These are phyloP conservation scores for Cosmopolites sordidus DNA, from an alignment of 2,888 invertebrate genomes.

Conservation along the genomic window DNA sequence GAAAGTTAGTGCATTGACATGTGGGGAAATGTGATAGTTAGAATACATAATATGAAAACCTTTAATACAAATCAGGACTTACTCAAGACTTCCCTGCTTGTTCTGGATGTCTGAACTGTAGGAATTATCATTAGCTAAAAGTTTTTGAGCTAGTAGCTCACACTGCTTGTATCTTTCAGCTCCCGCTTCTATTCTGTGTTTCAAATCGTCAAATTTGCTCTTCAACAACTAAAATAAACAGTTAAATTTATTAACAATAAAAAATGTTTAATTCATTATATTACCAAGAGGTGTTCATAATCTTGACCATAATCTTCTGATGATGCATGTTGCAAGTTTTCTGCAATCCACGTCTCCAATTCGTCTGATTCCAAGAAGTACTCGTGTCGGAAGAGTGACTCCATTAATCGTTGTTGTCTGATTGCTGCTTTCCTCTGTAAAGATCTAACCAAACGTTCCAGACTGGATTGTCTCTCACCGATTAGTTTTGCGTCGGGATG, in stretches of 20 bases:
- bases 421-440: conserved; percentile 76
- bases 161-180: conserved; percentile 88
- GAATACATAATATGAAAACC: no score
- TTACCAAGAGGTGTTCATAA: conserved; percentile 80
- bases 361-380: conserved; percentile 88
- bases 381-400: conserved; percentile 83
- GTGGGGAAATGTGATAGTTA: no score
- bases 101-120: conserved; percentile 81
- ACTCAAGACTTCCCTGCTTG: conserved; percentile 84
- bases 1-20: no score
- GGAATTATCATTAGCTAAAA: conserved; percentile 79
- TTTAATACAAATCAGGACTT: conserved; percentile 36
- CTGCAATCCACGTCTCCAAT: conserved; percentile 87
- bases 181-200: conserved; percentile 84
- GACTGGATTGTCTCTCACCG: conserved; percentile 66
- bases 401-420: conserved; percentile 81
- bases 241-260: no score
- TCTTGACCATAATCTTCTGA: conserved; percentile 94
- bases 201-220: conserved; percentile 89
- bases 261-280: conserved; percentile 13
- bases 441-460: conserved; percentile 73
- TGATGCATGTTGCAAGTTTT: conserved; percentile 82
- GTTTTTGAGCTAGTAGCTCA: conserved; percentile 82
- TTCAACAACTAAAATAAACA: conserved; percentile 61
- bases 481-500: conserved; percentile 84